phyloP scores from a whole-genome alignment of 1,140 invertebrate genomes.

The Atta cephalotes region DNA sequence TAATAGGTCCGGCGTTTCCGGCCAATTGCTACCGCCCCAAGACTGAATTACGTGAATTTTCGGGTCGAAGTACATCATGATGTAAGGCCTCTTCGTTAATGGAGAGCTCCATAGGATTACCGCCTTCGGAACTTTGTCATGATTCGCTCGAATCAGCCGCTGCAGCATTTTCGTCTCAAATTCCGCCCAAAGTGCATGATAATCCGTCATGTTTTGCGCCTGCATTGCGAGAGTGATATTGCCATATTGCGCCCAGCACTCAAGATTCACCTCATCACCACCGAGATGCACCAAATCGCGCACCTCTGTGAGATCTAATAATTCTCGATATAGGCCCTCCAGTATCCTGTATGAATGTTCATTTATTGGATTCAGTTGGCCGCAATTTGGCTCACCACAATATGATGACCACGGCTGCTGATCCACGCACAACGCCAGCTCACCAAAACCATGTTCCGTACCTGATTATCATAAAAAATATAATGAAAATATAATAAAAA shows the following conservation, averaged over 20 bases:
- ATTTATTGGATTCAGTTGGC: constrained; percentile 94
- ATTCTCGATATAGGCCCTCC: constrained; percentile 88
- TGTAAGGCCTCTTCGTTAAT: constrained; percentile 91
- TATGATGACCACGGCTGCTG: constrained; percentile 90
- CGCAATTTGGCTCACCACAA: constrained; percentile 94
- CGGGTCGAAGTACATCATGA: constrained; percentile 88
- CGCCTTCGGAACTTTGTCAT: constrained; percentile 88
- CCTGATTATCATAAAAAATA: constrained; percentile 70
- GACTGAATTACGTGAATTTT: constrained; percentile 88
- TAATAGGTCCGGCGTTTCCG: constrained; percentile 90
- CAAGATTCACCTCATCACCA: constrained; percentile 93
- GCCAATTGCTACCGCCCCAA: constrained; percentile 93
- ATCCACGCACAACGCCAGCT: constrained; percentile 91
- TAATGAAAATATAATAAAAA: background rate
- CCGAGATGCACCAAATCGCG: constrained; percentile 93
- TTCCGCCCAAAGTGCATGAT: constrained; percentile 92
- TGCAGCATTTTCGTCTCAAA: constrained; percentile 90
- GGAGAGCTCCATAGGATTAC: constrained; percentile 93
- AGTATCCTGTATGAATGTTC: constrained; percentile 90
- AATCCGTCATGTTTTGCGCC: constrained; percentile 90
- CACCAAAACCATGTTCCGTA: constrained; percentile 88
- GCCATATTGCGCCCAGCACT: constrained; percentile 90
- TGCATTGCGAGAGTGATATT: constrained; percentile 86
- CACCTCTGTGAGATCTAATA: constrained; percentile 82
- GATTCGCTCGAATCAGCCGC: constrained; percentile 89